Percentiles rank a stretch among this genome's conserved stretches.
Evolutionary conservation across 2,888 invertebrate genomes (phyloP).

Genomic region (Rhabditoides inermis): DNA sequence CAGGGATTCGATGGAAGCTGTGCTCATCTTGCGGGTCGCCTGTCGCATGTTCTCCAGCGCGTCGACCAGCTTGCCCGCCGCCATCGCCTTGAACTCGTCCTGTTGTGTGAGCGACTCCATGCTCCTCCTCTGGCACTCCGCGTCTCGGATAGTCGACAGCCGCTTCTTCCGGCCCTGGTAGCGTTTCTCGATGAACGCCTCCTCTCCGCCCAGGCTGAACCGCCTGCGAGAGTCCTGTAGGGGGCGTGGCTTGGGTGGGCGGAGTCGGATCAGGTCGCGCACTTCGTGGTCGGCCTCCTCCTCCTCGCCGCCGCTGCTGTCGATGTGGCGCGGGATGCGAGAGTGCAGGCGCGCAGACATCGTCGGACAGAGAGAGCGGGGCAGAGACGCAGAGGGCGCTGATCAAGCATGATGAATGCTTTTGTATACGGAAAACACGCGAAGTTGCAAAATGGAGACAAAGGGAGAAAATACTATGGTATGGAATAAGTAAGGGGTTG

Average conservation of each 20-base stretch:
- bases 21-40: conserved; percentile 14
- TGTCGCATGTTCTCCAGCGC: conserved; percentile 31
- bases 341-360: background rate
- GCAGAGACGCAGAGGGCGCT: conserved; percentile 1
- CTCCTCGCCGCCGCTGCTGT: conserved; percentile 21
- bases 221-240: conserved; percentile 4
- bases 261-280: conserved; percentile 11
- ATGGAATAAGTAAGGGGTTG: too few species aligned
- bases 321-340: conserved; percentile 14
- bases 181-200: conserved; percentile 3
- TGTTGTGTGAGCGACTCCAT: conserved; percentile 14
- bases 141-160: background rate
- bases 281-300: conserved; percentile 13
- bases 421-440: too few species aligned
- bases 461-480: too few species aligned
- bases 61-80: conserved; percentile 23
- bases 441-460: too few species aligned
- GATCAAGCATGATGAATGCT: too few species aligned
- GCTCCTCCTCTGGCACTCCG: background rate
- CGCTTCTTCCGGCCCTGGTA: background rate
- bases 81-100: conserved; percentile 36
- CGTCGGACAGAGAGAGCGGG: background rate
- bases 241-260: conserved; percentile 4
- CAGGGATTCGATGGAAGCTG: conserved; percentile 19
- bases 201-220: conserved; percentile 3